phyloP scores from a whole-genome alignment of 2,888 invertebrate genomes.

The Limnephilus auricula region DNA sequence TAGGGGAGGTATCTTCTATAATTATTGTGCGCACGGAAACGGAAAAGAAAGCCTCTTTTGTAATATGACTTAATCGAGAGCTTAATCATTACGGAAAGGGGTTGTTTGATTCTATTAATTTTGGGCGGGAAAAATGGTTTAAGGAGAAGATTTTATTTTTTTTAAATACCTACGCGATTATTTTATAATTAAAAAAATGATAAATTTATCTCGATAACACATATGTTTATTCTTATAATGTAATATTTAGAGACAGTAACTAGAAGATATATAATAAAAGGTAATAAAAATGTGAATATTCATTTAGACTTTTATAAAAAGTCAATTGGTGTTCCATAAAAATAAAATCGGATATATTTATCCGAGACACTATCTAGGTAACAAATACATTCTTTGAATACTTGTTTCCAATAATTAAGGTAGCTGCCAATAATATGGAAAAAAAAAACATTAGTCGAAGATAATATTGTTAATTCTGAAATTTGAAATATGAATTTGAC shows the following conservation, averaged over 20 bases:
- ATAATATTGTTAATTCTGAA: no score
- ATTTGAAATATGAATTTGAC: no score
- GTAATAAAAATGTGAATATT: background rate
- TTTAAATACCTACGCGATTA: background rate
- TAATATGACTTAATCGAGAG: constrained; percentile 50
- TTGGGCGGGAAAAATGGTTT: background rate
- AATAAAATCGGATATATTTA: no score
- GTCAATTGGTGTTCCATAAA: no score
- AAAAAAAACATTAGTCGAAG: no score
- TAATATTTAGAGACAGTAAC: background rate
- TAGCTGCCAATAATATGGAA: no score
- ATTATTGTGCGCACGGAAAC: constrained; percentile 45
- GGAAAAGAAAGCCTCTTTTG: constrained; percentile 49
- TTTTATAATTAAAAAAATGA: background rate
- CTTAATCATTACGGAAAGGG: constrained; percentile 39
- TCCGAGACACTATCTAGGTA: no score
- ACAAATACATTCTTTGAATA: no score
- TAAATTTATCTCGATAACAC: background rate
- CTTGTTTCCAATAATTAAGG: no score
- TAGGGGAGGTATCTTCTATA: constrained; percentile 27
- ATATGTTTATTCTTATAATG: no score
- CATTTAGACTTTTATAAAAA: no score
- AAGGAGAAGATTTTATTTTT: background rate
- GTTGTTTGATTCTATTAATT: constrained; percentile 19
- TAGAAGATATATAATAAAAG: background rate